These are phyloP conservation scores for Luscinia luscinia DNA, from an alignment of 2,797 vertebrate species.

Conservation along the genomic window DNA sequence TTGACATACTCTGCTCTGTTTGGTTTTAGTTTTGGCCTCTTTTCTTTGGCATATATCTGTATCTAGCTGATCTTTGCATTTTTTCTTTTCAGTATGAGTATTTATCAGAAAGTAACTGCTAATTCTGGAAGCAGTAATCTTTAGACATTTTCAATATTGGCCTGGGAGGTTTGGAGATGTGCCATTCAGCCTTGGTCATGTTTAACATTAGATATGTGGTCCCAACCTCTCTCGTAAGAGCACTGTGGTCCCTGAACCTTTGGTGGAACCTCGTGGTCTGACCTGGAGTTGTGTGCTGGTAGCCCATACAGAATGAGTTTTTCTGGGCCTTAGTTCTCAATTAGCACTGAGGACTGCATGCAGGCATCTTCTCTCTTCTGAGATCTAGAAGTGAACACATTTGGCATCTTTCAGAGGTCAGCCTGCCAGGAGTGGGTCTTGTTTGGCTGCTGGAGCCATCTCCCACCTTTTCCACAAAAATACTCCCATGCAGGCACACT, in stretches of 20 bases:
- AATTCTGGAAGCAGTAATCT: not conserved
- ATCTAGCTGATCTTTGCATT: not conserved
- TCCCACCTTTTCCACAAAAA: not conserved
- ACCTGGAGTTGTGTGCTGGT: not conserved
- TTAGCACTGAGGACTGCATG: not conserved
- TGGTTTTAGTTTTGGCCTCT: not conserved
- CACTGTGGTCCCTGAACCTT: not conserved
- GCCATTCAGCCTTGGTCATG: not conserved
- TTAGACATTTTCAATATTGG: not conserved
- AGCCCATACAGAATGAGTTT: not conserved
- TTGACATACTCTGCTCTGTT: not conserved
- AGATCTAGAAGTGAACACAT: not conserved
- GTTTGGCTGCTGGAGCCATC: not conserved
- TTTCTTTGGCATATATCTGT: not conserved
- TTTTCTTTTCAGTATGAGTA: not conserved
- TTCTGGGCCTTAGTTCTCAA: not conserved
- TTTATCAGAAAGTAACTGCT: not conserved
- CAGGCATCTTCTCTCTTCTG: not conserved
- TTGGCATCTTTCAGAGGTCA: not conserved
- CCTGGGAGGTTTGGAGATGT: not conserved
- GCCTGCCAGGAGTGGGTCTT: not conserved
- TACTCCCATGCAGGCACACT: accelerated
- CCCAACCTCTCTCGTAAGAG: not conserved
- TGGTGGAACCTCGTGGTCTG: not conserved
- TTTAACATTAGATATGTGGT: not conserved